phyloP scores from a whole-genome alignment of 2,888 invertebrate genomes.

The Tubulanus polymorphus region DNA sequence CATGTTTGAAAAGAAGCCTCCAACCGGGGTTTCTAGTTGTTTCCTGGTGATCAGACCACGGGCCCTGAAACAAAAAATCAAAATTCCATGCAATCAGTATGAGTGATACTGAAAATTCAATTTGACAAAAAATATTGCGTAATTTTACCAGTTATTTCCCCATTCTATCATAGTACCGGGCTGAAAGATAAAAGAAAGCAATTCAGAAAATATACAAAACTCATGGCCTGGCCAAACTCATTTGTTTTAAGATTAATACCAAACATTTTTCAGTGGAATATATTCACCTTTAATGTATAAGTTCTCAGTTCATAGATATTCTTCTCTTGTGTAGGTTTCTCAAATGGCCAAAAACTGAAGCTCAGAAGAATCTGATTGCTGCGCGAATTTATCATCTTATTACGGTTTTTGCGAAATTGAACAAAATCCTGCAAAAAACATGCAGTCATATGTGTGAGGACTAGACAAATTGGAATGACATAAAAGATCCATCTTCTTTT shows the following conservation, averaged over 20 bases:
- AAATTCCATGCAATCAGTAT: neutral
- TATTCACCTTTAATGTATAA: conserved; percentile 72
- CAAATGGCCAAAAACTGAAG: conserved; percentile 94
- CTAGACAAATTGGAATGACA: neutral
- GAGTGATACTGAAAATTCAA: conserved; percentile 2
- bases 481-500: neutral
- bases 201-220: neutral
- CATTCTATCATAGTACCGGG: conserved; percentile 99
- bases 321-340: conserved; percentile 65
- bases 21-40: conserved; percentile 91
- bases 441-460: no score
- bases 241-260: neutral
- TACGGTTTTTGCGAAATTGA: conserved; percentile 39
- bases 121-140: neutral
- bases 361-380: conserved; percentile 89
- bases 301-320: conserved; percentile 94
- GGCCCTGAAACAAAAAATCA: conserved; percentile 60
- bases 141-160: conserved; percentile 85
- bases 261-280: neutral
- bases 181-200: conserved; percentile 38
- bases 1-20: conserved; percentile 96
- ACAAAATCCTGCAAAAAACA: conserved; percentile 45
- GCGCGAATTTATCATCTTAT: conserved; percentile 67
- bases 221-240: neutral
- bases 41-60: conserved; percentile 83